phyloP scores from a whole-genome alignment of 2,113 vertebrate genomes.

The Semnornis frantzii region DNA sequence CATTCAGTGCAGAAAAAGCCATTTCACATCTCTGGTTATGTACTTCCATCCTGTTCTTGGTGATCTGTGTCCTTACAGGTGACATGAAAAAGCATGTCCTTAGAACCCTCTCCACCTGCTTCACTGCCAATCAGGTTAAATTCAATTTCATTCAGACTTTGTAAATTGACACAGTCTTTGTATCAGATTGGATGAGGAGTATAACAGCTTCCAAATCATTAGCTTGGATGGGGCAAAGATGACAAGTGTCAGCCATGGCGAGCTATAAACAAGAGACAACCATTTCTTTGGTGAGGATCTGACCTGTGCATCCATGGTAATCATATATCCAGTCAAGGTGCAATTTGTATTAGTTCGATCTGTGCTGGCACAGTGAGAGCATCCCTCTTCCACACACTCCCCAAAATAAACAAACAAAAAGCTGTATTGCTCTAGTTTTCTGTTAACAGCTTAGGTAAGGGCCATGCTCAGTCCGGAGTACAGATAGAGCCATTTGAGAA shows the following conservation, averaged over 20 bases:
- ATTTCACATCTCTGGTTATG: background rate
- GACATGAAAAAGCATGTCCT: background rate
- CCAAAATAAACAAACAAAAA: background rate
- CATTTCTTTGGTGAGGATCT: background rate
- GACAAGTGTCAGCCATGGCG: background rate
- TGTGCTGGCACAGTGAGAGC: background rate
- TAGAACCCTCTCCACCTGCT: background rate
- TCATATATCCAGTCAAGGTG: background rate
- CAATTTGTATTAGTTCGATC: background rate
- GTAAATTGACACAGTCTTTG: background rate
- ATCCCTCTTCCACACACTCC: background rate
- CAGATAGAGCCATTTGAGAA: background rate
- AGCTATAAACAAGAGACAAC: background rate
- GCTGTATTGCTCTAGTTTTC: background rate
- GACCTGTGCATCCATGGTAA: background rate
- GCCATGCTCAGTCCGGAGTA: fast-evolving
- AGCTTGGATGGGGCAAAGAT: background rate
- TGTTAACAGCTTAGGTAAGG: background rate
- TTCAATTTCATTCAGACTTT: background rate
- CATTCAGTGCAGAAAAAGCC: background rate
- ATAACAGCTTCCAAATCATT: background rate
- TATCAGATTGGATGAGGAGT: background rate
- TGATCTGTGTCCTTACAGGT: background rate
- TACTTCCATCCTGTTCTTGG: background rate
- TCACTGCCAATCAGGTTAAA: background rate